These are phyloP conservation scores for Meteorus sp. DNA, from an alignment of 1,140 invertebrate species.

Conservation along the genomic window DNA sequence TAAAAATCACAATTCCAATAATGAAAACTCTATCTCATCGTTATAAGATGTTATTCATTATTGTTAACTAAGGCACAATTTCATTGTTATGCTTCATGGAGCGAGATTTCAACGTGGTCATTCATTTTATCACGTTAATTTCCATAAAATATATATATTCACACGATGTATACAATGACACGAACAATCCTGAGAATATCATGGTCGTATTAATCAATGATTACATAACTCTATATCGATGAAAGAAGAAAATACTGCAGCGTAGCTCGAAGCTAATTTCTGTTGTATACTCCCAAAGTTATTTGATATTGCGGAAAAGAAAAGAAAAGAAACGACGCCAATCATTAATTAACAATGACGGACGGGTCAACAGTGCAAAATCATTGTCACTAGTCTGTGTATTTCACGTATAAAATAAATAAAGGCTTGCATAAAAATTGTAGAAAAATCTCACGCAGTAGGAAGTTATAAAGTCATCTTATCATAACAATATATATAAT, in stretches of 20 bases:
- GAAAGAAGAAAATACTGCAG: conserved; percentile 22
- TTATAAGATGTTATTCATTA: conserved; percentile 5
- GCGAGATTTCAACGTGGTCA: not conserved
- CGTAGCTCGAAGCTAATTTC: conserved; percentile 8
- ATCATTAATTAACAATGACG: conserved; percentile 1
- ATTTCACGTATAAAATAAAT: conserved; percentile 10
- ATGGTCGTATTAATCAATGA: not conserved
- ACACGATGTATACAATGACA: too few relatives aligned
- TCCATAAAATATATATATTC: conserved; percentile 2
- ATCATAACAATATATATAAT: not conserved
- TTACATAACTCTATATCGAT: not conserved
- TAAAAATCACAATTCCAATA: not conserved
- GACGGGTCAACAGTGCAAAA: not conserved
- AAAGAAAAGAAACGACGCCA: not conserved
- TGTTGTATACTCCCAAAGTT: not conserved
- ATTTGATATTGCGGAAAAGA: not conserved
- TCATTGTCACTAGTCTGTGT: not conserved
- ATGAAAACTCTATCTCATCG: not conserved
- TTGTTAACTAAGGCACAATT: conserved; percentile 23
- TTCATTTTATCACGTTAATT: too few relatives aligned
- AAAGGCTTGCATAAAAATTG: not conserved
- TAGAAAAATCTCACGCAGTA: conserved; percentile 4
- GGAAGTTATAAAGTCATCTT: not conserved
- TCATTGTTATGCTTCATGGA: conserved; percentile 3
- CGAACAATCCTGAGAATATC: too few relatives aligned